phyloP scores from a whole-genome alignment of 1,140 invertebrate genomes.

The Drosophila sproati region DNA sequence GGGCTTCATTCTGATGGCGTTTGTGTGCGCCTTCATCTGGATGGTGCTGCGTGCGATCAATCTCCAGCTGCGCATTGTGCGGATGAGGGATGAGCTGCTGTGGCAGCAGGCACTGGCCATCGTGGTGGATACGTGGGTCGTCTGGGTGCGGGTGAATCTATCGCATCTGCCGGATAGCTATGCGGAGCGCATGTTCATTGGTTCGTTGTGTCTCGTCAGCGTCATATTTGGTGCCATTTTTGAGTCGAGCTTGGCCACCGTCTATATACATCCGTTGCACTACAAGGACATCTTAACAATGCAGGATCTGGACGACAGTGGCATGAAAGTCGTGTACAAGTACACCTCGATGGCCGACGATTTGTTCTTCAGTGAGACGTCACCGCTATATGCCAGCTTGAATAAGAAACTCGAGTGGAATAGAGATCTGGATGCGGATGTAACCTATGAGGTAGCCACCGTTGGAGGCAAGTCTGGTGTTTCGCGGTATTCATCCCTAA shows the following conservation, averaged over 20 bases:
- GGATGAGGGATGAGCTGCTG: conserved; percentile 1
- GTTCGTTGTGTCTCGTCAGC: conserved; percentile 78
- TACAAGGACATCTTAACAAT: conserved; percentile 84
- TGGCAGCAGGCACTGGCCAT: conserved; percentile 63
- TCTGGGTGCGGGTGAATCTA: conserved; percentile 75
- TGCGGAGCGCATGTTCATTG: conserved; percentile 74
- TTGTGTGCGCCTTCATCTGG: conserved; percentile 67
- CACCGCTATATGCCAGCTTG: conserved; percentile 66
- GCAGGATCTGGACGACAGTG: conserved; percentile 83
- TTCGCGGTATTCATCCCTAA: conserved; percentile 60
- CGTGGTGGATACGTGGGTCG: conserved; percentile 73
- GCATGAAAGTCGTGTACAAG: conserved; percentile 75
- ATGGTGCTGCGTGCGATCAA: conserved; percentile 53
- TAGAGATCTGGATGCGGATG: conserved; percentile 58
- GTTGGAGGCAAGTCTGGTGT: conserved; percentile 69
- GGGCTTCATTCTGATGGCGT: conserved; percentile 63
- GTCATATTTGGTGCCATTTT: conserved; percentile 83
- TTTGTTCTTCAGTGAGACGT: conserved; percentile 80
- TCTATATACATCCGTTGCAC: conserved; percentile 81
- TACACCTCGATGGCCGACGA: conserved; percentile 83
- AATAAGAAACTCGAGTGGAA: conserved; percentile 76
- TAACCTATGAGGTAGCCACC: conserved; percentile 63
- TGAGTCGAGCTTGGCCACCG: conserved; percentile 83
- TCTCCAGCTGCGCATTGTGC: conserved; percentile 54
- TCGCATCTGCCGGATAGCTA: conserved; percentile 61